Conservation (phyloP, 2,888 invertebrate species). For the Syritta pipiens region DNA sequence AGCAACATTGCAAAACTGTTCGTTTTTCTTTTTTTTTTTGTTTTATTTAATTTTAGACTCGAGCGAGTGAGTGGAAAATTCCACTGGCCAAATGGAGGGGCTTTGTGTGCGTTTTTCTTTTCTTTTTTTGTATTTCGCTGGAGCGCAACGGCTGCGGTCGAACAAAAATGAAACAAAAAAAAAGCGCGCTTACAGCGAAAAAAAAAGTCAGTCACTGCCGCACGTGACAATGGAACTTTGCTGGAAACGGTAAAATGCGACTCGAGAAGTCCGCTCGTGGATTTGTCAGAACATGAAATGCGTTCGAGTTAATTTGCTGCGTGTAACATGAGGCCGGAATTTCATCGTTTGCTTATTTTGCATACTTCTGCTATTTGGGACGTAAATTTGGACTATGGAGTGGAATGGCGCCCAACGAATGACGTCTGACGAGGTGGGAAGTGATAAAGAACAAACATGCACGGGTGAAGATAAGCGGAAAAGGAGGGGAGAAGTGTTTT, state of each 20-base stretch:
- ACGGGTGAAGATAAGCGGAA: no score
- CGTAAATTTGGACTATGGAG: conserved; percentile 16
- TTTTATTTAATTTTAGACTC: conserved; percentile 52
- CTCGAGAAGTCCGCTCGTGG: conserved; percentile 16
- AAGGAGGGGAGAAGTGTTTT: no score
- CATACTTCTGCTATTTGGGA: conserved; percentile 41
- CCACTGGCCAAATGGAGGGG: conserved; percentile 47
- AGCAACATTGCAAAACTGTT: conserved; percentile 32
- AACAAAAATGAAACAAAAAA: conserved; percentile 12
- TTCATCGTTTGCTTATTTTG: conserved; percentile 11
- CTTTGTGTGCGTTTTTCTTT: conserved; percentile 30
- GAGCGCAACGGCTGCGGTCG: conserved; percentile 8
- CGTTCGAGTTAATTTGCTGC: neutral
- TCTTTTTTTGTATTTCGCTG: no score
- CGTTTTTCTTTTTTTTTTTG: conserved; percentile 11
- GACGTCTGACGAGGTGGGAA: no score
- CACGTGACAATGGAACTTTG: conserved; percentile 56
- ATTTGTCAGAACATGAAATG: conserved; percentile 6
- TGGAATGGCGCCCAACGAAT: neutral
- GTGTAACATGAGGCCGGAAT: conserved; percentile 4
- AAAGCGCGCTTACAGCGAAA: conserved; percentile 35
- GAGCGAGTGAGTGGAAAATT: conserved; percentile 50
- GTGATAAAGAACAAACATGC: no score
- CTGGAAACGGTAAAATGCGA: neutral
- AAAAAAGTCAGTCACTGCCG: conserved; percentile 1